A percentile compares a stretch with the other conserved stretches of the same genome.
Evolutionary conservation across 2,113 vertebrate species (phyloP).

Genomic region (Eubucco bourcierii): DNA sequence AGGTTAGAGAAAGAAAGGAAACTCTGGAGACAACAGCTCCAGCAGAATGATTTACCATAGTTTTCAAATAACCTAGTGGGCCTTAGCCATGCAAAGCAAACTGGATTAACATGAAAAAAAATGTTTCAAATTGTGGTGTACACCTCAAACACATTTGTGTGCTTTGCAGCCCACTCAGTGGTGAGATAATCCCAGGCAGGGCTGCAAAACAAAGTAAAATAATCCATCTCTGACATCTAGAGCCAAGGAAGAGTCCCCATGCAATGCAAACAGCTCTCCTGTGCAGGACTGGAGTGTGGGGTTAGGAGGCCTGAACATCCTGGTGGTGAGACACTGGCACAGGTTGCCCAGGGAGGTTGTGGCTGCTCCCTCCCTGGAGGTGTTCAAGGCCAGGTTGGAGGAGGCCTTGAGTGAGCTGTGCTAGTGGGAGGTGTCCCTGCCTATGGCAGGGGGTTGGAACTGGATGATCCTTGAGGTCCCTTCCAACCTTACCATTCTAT

Average conservation of each 20-base stretch:
- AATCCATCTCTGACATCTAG: not conserved
- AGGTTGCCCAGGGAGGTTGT: no score
- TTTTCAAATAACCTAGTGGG: not conserved
- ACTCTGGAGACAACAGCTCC: not conserved
- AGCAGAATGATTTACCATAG: not conserved
- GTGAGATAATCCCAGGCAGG: not conserved
- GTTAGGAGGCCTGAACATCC: not conserved
- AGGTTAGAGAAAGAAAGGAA: constrained; percentile 23
- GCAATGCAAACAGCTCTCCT: not conserved
- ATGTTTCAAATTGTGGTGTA: not conserved
- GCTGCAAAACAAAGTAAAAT: not conserved
- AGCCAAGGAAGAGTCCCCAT: not conserved
- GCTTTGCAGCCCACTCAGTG: not conserved
- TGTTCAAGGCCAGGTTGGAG: no score
- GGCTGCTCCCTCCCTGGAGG: no score
- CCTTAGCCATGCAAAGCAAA: not conserved
- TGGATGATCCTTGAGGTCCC: no score
- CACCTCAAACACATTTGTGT: not conserved
- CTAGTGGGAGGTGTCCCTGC: no score
- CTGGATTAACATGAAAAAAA: not conserved
- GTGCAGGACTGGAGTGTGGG: not conserved
- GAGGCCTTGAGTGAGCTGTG: no score
- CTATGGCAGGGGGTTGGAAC: no score
- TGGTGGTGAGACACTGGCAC: no score
- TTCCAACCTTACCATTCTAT: no score